These are phyloP conservation scores for Drosophila tropicalis DNA, from an alignment of 1,140 invertebrate species.

Conservation along the genomic window DNA sequence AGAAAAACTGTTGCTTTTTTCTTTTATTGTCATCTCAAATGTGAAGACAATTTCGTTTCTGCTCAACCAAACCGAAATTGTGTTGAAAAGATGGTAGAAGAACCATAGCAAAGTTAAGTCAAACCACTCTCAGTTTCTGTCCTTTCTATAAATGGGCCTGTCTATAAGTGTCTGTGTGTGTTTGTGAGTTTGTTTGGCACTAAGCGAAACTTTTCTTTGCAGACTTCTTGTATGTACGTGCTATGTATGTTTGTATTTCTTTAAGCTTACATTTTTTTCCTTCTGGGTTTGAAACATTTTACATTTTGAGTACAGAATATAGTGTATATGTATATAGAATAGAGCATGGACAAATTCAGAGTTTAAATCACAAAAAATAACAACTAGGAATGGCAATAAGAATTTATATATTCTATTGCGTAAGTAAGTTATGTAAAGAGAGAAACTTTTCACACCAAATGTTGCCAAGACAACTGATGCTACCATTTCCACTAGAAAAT, in stretches of 20 bases:
- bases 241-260: conserved; percentile 26
- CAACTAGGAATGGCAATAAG: not conserved
- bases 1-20: conserved; percentile 39
- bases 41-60: conserved; percentile 8
- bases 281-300: conserved; percentile 29
- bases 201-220: conserved; percentile 54
- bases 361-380: conserved; percentile 8
- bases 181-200: conserved; percentile 64
- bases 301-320: not conserved
- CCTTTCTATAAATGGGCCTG: conserved; percentile 54
- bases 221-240: conserved; percentile 44
- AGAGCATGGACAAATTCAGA: conserved; percentile 25
- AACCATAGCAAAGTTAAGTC: conserved; percentile 27
- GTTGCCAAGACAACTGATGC: conserved; percentile 57
- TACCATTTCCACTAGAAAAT: conserved; percentile 19
- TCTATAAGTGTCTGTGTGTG: conserved; percentile 66
- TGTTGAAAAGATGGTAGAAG: conserved; percentile 40
- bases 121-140: conserved; percentile 22
- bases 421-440: conserved; percentile 56
- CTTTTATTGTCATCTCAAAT: not conserved
- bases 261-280: conserved; percentile 8
- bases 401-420: conserved; percentile 41
- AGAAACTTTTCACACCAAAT: conserved; percentile 75
- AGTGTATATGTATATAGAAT: conserved; percentile 27
- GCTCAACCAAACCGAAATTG: conserved; percentile 45